These are phyloP conservation scores for Drosophila paracracens DNA, from an alignment of 2,888 invertebrate genomes.

Conservation along the genomic window DNA sequence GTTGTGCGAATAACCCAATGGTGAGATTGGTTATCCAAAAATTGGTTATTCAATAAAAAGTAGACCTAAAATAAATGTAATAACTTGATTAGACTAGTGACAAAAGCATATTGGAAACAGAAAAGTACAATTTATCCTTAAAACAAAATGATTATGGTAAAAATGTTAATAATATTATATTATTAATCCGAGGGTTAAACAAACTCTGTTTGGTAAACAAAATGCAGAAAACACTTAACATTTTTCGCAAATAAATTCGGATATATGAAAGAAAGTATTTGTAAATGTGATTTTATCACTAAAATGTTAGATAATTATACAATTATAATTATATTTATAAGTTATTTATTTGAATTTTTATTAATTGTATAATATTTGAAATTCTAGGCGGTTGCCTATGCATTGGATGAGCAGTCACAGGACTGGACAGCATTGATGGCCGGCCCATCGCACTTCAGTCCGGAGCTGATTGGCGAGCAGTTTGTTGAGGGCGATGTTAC, in stretches of 20 bases:
- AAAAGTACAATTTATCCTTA: neutral
- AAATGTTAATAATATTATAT: neutral
- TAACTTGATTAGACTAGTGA: neutral
- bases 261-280: neutral
- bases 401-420: slow-evolving; percentile 80
- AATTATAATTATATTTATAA: neutral
- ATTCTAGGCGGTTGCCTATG: slow-evolving; percentile 84
- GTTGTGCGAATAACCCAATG: slow-evolving; percentile 18
- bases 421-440: slow-evolving; percentile 87
- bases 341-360: neutral
- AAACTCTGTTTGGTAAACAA: neutral
- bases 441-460: slow-evolving; percentile 96
- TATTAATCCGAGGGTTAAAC: neutral
- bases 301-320: neutral
- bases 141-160: neutral
- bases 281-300: neutral
- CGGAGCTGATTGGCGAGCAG: slow-evolving; percentile 89
- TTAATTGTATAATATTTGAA: neutral
- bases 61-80: neutral
- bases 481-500: slow-evolving; percentile 88
- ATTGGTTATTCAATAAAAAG: neutral
- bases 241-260: neutral
- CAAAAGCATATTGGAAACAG: neutral
- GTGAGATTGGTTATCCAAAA: slow-evolving; percentile 18
- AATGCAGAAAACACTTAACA: neutral